These are phyloP conservation scores for Etheostoma spectabile DNA, from an alignment of 2,113 vertebrate genomes.

Conservation along the genomic window DNA sequence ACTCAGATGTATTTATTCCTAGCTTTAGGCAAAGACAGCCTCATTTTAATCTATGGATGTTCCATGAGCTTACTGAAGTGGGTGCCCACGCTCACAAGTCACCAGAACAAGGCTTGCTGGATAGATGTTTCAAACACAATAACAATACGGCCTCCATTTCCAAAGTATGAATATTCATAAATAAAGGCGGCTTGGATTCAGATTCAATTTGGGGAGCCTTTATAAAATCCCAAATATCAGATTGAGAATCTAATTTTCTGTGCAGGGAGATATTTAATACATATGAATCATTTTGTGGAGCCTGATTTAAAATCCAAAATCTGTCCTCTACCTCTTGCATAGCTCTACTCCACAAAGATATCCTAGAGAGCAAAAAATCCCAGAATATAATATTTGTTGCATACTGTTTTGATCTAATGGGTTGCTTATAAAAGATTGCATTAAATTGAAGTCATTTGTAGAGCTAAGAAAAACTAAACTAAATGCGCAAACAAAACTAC, in stretches of 20 bases:
- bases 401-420: slow-evolving; percentile 4
- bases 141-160: slow-evolving; percentile 68
- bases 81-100: slow-evolving; percentile 68
- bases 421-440: slow-evolving; percentile 2
- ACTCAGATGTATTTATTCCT: slow-evolving; percentile 82
- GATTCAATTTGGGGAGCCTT: slow-evolving; percentile 66
- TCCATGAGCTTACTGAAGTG: slow-evolving; percentile 73
- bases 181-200: slow-evolving; percentile 59
- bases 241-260: slow-evolving; percentile 55
- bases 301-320: slow-evolving; percentile 57
- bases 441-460: not conserved
- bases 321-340: slow-evolving; percentile 32
- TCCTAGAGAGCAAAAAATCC: slow-evolving; percentile 34
- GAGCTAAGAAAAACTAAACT: slow-evolving; percentile 7
- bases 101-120: slow-evolving; percentile 60
- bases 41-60: slow-evolving; percentile 82
- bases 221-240: slow-evolving; percentile 65
- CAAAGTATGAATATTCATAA: slow-evolving; percentile 79
- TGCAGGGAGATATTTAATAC: slow-evolving; percentile 58
- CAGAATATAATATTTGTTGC: slow-evolving; percentile 17
- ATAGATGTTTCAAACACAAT: slow-evolving; percentile 68
- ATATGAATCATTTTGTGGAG: slow-evolving; percentile 49
- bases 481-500: slow-evolving; percentile 26
- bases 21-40: slow-evolving; percentile 80
- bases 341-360: slow-evolving; percentile 34